Conservation (phyloP, 2,797 vertebrate genomes). For the Craterocephalus amniculus region DNA sequence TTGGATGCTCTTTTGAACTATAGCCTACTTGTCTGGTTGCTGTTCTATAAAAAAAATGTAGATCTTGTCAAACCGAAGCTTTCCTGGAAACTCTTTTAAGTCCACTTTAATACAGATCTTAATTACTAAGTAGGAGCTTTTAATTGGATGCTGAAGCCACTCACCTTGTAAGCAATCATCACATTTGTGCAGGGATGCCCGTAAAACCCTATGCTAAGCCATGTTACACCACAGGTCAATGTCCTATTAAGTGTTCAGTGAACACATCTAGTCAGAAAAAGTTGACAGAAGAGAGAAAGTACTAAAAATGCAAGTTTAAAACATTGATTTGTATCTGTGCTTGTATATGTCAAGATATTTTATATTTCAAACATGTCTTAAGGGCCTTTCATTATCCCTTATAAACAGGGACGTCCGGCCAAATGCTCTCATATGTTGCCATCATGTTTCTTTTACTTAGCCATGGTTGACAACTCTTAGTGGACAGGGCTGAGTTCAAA, state of each 20-base stretch:
- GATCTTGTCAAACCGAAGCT: constrained; percentile 13
- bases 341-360: background rate
- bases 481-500: too few relatives aligned
- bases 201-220: constrained; percentile 63
- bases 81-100: constrained; percentile 25
- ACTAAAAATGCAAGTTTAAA: background rate
- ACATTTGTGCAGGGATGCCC: constrained; percentile 56
- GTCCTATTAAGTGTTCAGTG: constrained; percentile 47
- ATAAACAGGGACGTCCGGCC: too few relatives aligned
- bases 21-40: background rate
- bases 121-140: constrained; percentile 76
- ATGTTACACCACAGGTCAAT: constrained; percentile 65
- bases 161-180: constrained; percentile 61
- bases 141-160: constrained; percentile 65
- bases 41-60: background rate
- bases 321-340: background rate
- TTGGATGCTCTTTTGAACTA: background rate
- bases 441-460: too few relatives aligned
- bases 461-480: too few relatives aligned
- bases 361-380: too few relatives aligned
- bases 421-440: too few relatives aligned
- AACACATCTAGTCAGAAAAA: constrained; percentile 34
- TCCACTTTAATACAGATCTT: constrained; percentile 59
- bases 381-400: too few relatives aligned
- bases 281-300: background rate